phyloP scores from a whole-genome alignment of 2,797 vertebrate species.

The Novumbra hubbsi region DNA sequence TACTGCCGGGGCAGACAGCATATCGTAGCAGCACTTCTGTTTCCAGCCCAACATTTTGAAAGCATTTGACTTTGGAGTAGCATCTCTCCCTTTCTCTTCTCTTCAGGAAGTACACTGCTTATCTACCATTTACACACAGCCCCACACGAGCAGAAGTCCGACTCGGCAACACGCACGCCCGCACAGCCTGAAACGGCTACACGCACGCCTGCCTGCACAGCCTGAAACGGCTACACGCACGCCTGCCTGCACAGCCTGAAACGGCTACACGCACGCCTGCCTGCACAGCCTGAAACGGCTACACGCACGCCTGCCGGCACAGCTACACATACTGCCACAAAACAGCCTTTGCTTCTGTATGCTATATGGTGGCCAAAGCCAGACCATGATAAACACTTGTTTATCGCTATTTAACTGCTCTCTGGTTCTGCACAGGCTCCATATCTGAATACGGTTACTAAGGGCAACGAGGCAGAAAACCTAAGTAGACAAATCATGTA shows the following conservation, averaged over 20 bases:
- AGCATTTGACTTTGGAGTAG: neutral
- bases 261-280: too few relatives aligned
- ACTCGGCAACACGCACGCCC: too few relatives aligned
- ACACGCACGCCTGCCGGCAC: too few relatives aligned
- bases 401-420: neutral
- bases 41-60: neutral
- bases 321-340: too few relatives aligned
- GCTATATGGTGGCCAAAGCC: neutral
- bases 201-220: too few relatives aligned
- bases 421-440: neutral
- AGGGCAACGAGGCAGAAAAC: neutral
- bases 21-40: slow-evolving; percentile 16
- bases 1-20: neutral
- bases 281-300: too few relatives aligned
- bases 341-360: too few relatives aligned
- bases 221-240: too few relatives aligned
- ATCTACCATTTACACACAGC: neutral
- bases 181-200: too few relatives aligned
- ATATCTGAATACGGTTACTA: neutral
- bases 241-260: too few relatives aligned
- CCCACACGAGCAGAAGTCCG: too few relatives aligned
- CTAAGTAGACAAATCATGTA: neutral
- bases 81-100: neutral
- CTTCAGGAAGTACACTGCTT: neutral
- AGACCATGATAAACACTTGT: neutral